phyloP scores from a whole-genome alignment of 2,797 vertebrate genomes.

The Anabacerthia variegaticeps region DNA sequence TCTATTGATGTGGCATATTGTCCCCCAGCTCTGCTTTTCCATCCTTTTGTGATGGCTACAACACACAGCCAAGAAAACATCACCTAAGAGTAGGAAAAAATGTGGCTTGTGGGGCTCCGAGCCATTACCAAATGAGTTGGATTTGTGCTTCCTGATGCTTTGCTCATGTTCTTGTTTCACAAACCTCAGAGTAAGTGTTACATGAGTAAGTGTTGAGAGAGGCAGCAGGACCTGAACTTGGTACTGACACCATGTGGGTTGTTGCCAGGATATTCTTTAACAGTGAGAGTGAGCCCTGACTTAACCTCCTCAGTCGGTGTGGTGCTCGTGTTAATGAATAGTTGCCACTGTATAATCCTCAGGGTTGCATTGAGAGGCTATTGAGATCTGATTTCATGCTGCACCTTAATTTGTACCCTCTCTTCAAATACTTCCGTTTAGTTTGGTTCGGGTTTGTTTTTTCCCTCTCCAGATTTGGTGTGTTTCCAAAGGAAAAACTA shows the following conservation, averaged over 20 bases:
- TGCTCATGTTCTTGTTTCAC: neutral
- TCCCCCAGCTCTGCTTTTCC: neutral
- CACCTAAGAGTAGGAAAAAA: accelerated
- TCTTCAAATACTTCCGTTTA: neutral
- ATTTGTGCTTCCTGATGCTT: neutral
- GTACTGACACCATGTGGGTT: neutral
- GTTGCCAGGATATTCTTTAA: constrained; percentile 39
- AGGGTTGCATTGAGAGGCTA: neutral
- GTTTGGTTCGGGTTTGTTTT: neutral
- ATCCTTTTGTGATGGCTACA: neutral
- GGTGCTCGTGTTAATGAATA: constrained; percentile 34
- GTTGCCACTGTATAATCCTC: constrained; percentile 41
- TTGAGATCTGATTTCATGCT: constrained; percentile 37
- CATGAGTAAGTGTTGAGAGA: constrained; percentile 36
- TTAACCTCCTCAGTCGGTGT: constrained; percentile 20
- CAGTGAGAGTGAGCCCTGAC: neutral
- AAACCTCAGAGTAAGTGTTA: neutral
- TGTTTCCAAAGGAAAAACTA: neutral
- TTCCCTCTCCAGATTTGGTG: accelerated
- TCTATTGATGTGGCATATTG: accelerated
- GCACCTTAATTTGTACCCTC: neutral
- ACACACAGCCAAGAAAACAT: neutral
- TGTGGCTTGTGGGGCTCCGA: neutral
- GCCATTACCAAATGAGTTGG: neutral
- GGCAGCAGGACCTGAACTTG: neutral